Evolutionary conservation across 2,888 invertebrate genomes (phyloP), one percentile per base, ranked within the genome.

Genomic region (Apodemia zela): DNA sequence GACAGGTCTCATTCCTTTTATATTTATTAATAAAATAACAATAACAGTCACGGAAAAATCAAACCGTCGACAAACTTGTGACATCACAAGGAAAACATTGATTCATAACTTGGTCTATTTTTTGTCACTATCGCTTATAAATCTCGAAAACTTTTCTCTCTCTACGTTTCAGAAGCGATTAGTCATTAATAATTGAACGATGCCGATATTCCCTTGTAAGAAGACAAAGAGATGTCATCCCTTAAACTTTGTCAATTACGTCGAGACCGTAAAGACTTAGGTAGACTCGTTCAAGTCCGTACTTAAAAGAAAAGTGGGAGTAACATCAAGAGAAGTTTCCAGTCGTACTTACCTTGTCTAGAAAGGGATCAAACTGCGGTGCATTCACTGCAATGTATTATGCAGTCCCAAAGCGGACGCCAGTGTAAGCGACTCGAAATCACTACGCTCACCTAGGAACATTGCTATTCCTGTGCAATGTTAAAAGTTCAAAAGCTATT

Each of bases 341-440:
- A 87, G 78, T 85, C 79, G 84, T 87, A 87, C 89, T 89, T 90
- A 87, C 87, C 84, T 85, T 87, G 89, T 89, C 89, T 88, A 84
- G 87, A 82, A 84, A 85, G 82, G 88, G 89, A 90, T 90, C 89
- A 89, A 88, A 88, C 85, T 89, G 89, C 74, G 85, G 87, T 87
- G 88, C 91, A 90, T 88, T 89, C 89, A 77, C 83, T 78, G 84
- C 85, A 81, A 90, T 91, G 88, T 89, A 89, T 91, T 90, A 91
- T 91, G 91, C 91, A 91, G 89, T 84, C 80, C 72, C 79, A 73
- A 76, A 72, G 75, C 81, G 82, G 77, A 78, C 80, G 81, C 78
- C 79, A 75, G 77, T 83, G 82, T 87, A 87, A 87, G 87, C 88
- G 84, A 84, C 87, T 87, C 84, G 79, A 79, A 86, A 85, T 85